Percentiles rank a stretch among this genome's conserved stretches.
These are phyloP conservation scores for Acronicta aceris DNA, from an alignment of 2,888 invertebrate genomes.

Conservation along the genomic window DNA sequence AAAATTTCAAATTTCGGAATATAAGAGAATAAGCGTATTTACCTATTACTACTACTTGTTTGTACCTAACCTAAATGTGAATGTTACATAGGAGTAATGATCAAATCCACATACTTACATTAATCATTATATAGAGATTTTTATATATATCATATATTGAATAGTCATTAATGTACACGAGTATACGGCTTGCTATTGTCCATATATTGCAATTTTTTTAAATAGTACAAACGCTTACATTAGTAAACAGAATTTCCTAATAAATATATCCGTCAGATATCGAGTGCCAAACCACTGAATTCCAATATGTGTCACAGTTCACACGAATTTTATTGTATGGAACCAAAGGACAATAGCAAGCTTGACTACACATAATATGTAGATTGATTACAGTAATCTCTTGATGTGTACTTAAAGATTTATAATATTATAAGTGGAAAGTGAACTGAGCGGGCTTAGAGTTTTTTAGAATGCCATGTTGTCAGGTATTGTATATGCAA, in stretches of 20 bases:
- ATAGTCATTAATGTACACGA: constrained; percentile 59
- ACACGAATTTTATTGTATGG: constrained; percentile 48
- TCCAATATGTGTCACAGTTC: constrained; percentile 50
- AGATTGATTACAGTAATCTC: constrained; percentile 69
- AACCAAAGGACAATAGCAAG: constrained; percentile 76
- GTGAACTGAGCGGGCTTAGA: constrained; percentile 35
- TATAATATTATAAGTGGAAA: constrained; percentile 35
- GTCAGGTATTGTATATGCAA: constrained; percentile 37
- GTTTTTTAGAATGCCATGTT: constrained; percentile 28
- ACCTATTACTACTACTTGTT: constrained; percentile 73
- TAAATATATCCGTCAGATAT: constrained; percentile 62
- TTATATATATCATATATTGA: constrained; percentile 67
- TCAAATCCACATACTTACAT: constrained; percentile 55
- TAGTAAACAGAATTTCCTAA: constrained; percentile 54
- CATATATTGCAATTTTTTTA: constrained; percentile 62
- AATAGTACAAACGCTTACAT: constrained; percentile 73
- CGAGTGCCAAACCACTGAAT: constrained; percentile 83
- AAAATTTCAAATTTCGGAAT: constrained; percentile 61
- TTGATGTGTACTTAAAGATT: constrained; percentile 30
- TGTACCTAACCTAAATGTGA: constrained; percentile 75
- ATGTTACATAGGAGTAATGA: constrained; percentile 70
- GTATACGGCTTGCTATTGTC: constrained; percentile 79
- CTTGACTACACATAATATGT: constrained; percentile 55
- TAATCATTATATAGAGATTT: constrained; percentile 61
- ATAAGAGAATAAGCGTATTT: constrained; percentile 57